A percentile compares a stretch with the other conserved stretches of the same genome.
Conservation (phyloP, 2,797 vertebrate species). For the Columba guinea region DNA sequence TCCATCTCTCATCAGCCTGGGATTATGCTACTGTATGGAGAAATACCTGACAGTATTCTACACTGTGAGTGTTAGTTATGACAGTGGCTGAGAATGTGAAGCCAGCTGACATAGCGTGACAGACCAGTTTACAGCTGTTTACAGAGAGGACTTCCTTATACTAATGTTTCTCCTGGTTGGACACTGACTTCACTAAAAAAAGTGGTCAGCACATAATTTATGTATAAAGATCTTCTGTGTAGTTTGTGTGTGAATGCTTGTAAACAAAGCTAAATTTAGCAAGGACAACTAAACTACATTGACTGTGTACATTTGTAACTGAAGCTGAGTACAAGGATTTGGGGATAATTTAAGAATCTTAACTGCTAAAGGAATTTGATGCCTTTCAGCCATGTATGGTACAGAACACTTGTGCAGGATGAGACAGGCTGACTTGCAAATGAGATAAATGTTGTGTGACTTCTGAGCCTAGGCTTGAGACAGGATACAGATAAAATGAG, state of each 20-base stretch:
- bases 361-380: neutral
- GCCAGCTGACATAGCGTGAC: neutral
- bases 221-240: neutral
- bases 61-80: rapidly evolving
- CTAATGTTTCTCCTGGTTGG: neutral
- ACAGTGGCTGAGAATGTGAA: neutral
- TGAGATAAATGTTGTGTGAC: neutral
- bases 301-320: rapidly evolving
- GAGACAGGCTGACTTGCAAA: neutral
- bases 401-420: neutral
- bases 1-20: neutral
- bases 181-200: neutral
- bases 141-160: neutral
- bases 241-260: neutral
- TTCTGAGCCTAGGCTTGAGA: neutral
- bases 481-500: neutral
- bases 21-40: neutral
- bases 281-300: rapidly evolving
- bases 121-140: neutral
- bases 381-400: neutral
- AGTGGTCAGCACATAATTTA: neutral
- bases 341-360: neutral
- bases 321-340: neutral
- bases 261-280: neutral
- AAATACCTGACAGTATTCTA: rapidly evolving